Base-by-base conservation (phyloP, 2,888 invertebrate species). In the Tortrix viridana region DNA sequence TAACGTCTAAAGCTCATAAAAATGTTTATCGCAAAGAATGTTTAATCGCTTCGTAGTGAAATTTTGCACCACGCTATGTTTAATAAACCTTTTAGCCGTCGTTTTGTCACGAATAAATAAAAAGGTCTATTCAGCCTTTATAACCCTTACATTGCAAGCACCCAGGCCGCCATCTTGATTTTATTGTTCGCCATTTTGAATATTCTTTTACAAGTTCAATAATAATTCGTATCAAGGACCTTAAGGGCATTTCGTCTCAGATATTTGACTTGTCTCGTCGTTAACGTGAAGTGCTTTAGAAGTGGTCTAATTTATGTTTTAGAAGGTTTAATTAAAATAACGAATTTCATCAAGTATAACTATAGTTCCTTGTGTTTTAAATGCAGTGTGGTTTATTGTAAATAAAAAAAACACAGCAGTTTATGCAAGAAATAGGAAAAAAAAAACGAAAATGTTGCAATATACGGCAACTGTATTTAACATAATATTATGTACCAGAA, bases 151-250 rank as follows among this genome's bases (percentile, higher is more conserved):
- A 60, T 57, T 60, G 67, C 56, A 62, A 67, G 85, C 89, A 89
- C 89, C 89, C 86, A 85, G 65, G 66, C 82, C 76, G 87, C 89
- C 89, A 90, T 89, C 75, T 89, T 88, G 81, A 61, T 73, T 75
- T 80, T 74, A 77, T 82, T 80, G 80, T 83, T 77, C 82, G 83
- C 84, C 83, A 83, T 85, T 72, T 85, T 84, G 78, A 81, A 83
- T 85, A 81, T 80, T 80, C 81, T 83, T 85, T 84, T 81, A 83
- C 81, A 75, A 83, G 83, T 75, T 81, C 81, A 83, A 81, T 75
- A 75, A 74, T 86, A 87, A 84, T 81, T 76, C 77, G 71, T 79
- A 77, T 76, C 77, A 75, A 75, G 76, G 72, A 71, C 70, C 75
- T 75, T 64, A 64, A 7, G 65, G 63, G 65, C 72, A 70, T 67